Conservation (phyloP, 92 coral and sea anemone species). For the Umimayanthus kanabou region DNA sequence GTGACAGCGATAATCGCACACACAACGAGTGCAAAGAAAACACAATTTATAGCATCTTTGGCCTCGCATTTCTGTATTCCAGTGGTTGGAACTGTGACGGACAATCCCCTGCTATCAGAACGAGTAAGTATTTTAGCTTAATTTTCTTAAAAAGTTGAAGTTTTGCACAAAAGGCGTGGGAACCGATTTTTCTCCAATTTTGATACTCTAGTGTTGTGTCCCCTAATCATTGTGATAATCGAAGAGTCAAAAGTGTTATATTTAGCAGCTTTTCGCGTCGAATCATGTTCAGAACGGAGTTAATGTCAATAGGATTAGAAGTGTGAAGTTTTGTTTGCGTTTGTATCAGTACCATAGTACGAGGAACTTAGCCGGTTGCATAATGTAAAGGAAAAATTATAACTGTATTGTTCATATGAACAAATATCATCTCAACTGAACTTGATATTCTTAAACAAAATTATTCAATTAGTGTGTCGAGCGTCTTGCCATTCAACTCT, state of each 20-base stretch:
- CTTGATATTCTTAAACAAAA: not conserved
- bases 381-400: not conserved
- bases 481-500: not conserved
- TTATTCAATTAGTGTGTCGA: not conserved
- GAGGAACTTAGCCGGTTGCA: not conserved
- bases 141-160: not conserved
- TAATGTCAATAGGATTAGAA: not conserved
- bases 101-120: constrained; percentile 62
- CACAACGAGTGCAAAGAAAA: constrained; percentile 44
- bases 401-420: not conserved
- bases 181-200: not conserved
- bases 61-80: constrained; percentile 78
- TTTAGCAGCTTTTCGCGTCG: not conserved
- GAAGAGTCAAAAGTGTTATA: not conserved
- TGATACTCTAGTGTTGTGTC: not conserved
- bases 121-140: constrained; percentile 54
- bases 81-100: constrained; percentile 51
- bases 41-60: constrained; percentile 60
- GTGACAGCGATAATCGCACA: constrained; percentile 67
- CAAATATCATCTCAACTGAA: not conserved
- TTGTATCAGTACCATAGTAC: not conserved
- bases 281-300: not conserved
- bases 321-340: not conserved
- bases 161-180: not conserved
- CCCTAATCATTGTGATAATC: not conserved